Conservation (phyloP, 2,113 vertebrate genomes). For the Narcine bancroftii region DNA sequence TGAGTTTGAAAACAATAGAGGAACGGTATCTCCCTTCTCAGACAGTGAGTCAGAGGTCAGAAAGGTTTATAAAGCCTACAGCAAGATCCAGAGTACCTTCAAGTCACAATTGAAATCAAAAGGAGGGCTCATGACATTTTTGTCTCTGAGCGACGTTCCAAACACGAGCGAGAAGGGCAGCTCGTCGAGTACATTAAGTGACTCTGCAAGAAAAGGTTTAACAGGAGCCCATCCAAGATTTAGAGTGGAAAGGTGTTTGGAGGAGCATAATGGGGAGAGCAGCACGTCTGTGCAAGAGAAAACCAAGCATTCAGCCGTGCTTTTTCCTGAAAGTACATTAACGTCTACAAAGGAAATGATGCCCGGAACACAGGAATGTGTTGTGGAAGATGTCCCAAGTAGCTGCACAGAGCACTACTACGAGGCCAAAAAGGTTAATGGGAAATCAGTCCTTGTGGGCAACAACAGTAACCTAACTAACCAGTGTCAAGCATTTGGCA, state of each 20-base stretch:
- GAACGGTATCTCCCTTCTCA: slow-evolving; percentile 54
- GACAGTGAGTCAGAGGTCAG: slow-evolving; percentile 65
- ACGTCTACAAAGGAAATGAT: not conserved
- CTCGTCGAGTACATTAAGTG: not conserved
- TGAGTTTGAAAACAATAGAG: slow-evolving; percentile 52
- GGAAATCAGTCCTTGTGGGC: slow-evolving; percentile 55
- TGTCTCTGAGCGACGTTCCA: not conserved
- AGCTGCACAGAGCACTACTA: slow-evolving; percentile 55
- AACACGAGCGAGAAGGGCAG: not conserved
- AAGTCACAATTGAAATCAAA: slow-evolving; percentile 20
- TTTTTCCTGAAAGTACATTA: not conserved
- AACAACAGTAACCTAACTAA: slow-evolving; percentile 16
- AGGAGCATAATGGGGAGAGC: not conserved
- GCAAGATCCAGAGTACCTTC: slow-evolving; percentile 40
- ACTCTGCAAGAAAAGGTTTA: not conserved
- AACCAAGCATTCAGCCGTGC: not conserved
- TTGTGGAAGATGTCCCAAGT: slow-evolving; percentile 49
- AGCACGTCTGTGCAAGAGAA: not conserved
- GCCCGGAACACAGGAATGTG: slow-evolving; percentile 52
- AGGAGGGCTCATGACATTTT: not conserved
- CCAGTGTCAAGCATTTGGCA: slow-evolving; percentile 49
- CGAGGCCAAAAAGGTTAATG: slow-evolving; percentile 66
- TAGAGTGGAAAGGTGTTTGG: slow-evolving; percentile 4
- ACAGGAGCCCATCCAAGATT: not conserved
- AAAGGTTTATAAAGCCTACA: slow-evolving; percentile 72